Percentiles rank a stretch among this genome's conserved stretches.
phyloP scores from a whole-genome alignment of 2,888 invertebrate species.

The Eilema caniola region DNA sequence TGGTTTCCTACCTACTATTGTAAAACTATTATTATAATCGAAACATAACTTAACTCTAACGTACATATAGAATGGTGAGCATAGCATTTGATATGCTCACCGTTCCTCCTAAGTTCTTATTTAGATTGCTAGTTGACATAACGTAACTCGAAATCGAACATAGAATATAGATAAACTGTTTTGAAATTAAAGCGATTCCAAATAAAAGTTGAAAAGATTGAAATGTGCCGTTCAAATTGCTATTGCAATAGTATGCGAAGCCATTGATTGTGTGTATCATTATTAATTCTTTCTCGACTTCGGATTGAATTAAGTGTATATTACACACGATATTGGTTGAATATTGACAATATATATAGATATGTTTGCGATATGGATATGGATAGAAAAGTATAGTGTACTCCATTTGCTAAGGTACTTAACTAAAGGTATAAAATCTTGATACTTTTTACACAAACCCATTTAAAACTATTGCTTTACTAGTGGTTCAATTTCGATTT shows the following conservation, averaged over 20 bases:
- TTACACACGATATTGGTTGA: constrained; percentile 17
- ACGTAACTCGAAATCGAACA: neutral
- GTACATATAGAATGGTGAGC: neutral
- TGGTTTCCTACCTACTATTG: neutral
- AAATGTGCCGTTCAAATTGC: constrained; percentile 4
- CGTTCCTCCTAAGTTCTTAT: too few relatives aligned
- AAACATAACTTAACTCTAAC: neutral
- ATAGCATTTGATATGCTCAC: too few relatives aligned
- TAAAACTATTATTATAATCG: neutral
- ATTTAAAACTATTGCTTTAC: too few relatives aligned
- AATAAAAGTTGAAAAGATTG: constrained; percentile 7
- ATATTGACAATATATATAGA: constrained; percentile 36
- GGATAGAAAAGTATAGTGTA: constrained; percentile 25
- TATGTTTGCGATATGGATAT: constrained; percentile 37
- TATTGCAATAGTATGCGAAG: neutral
- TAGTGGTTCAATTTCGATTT: too few relatives aligned
- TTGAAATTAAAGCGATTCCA: constrained; percentile 6
- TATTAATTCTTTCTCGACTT: constrained; percentile 11
- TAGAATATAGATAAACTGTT: too few relatives aligned
- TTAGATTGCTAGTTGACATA: neutral
- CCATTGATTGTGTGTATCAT: constrained; percentile 20
- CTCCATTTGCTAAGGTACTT: too few relatives aligned
- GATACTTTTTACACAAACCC: too few relatives aligned
- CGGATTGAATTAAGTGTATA: constrained; percentile 27
- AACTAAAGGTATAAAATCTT: too few relatives aligned